A percentile compares a stretch with the other conserved stretches of the same genome.
These are phyloP conservation scores for Amorpha juglandis DNA, from an alignment of 2,888 invertebrate species.

Conservation along the genomic window DNA sequence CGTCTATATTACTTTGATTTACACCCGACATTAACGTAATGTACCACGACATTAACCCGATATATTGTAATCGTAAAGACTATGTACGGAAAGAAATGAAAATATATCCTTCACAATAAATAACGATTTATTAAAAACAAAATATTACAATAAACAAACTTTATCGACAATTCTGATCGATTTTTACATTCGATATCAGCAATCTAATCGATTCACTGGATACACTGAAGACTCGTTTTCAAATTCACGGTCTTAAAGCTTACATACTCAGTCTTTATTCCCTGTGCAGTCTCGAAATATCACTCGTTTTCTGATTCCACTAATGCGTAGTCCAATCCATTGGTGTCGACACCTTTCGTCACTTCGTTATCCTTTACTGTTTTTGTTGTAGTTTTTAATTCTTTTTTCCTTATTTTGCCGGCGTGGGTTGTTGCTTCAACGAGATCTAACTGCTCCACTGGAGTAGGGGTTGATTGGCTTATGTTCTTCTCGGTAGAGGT, in stretches of 20 bases:
- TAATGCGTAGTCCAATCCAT: slow-evolving; percentile 66
- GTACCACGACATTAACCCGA: slow-evolving; percentile 33
- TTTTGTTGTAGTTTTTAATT: slow-evolving; percentile 67
- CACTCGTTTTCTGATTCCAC: slow-evolving; percentile 60
- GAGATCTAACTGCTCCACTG: slow-evolving; percentile 61
- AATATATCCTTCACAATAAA: slow-evolving; percentile 63
- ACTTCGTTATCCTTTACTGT: slow-evolving; percentile 74
- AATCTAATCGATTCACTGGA: slow-evolving; percentile 22
- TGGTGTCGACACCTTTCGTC: slow-evolving; percentile 64
- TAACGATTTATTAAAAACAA: slow-evolving; percentile 72
- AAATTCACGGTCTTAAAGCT: slow-evolving; percentile 42
- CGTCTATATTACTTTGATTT: slow-evolving; percentile 39
- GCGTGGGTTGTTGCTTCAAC: slow-evolving; percentile 70
- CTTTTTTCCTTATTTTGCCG: slow-evolving; percentile 79
- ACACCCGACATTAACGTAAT: slow-evolving; percentile 38
- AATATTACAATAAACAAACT: slow-evolving; percentile 47
- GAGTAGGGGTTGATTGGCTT: slow-evolving; percentile 43
- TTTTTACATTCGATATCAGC: slow-evolving; percentile 13
- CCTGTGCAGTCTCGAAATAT: slow-evolving; percentile 37
- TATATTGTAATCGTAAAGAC: slow-evolving; percentile 17
- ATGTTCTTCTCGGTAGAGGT: slow-evolving; percentile 35
- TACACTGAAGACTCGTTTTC: slow-evolving; percentile 8
- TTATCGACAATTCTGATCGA: neutral
- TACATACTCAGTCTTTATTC: slow-evolving; percentile 66
- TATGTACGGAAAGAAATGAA: slow-evolving; percentile 45